Percentiles rank a stretch among this genome's conserved stretches.
Conservation (phyloP, 1,140 invertebrate genomes). For the Drosophila watanabei region DNA sequence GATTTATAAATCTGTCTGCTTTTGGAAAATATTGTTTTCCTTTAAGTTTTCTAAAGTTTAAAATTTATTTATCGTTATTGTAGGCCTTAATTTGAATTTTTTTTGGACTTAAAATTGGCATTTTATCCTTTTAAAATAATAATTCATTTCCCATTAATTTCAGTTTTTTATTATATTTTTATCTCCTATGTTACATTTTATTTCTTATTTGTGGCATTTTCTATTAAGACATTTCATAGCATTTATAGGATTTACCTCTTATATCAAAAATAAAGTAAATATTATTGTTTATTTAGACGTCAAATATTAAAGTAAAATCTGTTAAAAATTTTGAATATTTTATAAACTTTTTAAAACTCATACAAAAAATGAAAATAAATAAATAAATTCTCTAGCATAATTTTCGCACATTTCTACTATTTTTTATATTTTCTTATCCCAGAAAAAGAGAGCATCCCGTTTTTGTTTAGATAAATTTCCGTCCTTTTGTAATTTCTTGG, state of each 20-base stretch:
- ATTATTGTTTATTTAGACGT: too few species aligned
- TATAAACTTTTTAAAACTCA: not conserved
- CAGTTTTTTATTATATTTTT: too few species aligned
- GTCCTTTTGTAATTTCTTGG: slow-evolving; percentile 30
- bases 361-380: not conserved
- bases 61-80: not conserved
- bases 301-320: too few species aligned
- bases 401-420: not conserved
- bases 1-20: not conserved
- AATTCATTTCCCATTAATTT: too few species aligned
- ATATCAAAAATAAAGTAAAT: not conserved
- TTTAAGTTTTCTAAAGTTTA: not conserved
- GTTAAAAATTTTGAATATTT: not conserved
- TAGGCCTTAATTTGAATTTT: not conserved
- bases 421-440: accelerated
- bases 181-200: too few species aligned
- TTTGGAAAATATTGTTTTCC: not conserved
- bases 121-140: not conserved
- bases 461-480: not conserved
- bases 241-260: not conserved
- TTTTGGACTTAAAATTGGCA: not conserved
- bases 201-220: too few species aligned
- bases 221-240: not conserved
- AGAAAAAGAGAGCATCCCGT: slow-evolving; percentile 18
- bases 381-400: not conserved